phyloP scores from a whole-genome alignment of 2,888 invertebrate genomes.

The Cecidostiba fungosa region DNA sequence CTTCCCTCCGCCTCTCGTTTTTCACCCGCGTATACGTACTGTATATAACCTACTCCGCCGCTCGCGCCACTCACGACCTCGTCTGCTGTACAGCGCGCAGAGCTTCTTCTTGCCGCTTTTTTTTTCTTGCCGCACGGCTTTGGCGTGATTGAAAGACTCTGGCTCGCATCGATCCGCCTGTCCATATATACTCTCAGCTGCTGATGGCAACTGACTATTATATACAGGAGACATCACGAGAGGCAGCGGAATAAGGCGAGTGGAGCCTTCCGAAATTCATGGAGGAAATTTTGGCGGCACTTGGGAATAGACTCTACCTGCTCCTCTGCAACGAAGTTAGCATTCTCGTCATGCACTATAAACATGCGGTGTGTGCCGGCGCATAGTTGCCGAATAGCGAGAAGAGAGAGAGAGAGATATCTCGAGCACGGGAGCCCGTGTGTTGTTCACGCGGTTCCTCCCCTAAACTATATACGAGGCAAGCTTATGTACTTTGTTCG shows the following conservation, averaged over 20 bases:
- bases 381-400: conserved; percentile 45
- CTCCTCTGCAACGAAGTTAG: background rate
- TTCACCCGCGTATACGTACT: background rate
- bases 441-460: background rate
- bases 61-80: background rate
- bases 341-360: conserved; percentile 51
- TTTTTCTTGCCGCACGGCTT: background rate
- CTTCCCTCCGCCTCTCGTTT: background rate
- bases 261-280: conserved; percentile 40
- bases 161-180: conserved; percentile 34
- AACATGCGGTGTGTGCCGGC: conserved; percentile 30
- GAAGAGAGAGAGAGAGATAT: conserved; percentile 33
- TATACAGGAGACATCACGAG: background rate
- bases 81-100: background rate
- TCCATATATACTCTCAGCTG: background rate
- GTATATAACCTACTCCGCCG: background rate
- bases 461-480: background rate
- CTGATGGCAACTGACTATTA: background rate
- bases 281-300: conserved; percentile 51
- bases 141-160: conserved; percentile 41
- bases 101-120: background rate
- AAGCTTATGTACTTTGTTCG: too few relatives aligned
- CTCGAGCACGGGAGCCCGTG: background rate
- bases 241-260: background rate
- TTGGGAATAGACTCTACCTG: conserved; percentile 36